Base-by-base conservation (phyloP, 2,888 invertebrate genomes). In the Uropetala carovei region DNA sequence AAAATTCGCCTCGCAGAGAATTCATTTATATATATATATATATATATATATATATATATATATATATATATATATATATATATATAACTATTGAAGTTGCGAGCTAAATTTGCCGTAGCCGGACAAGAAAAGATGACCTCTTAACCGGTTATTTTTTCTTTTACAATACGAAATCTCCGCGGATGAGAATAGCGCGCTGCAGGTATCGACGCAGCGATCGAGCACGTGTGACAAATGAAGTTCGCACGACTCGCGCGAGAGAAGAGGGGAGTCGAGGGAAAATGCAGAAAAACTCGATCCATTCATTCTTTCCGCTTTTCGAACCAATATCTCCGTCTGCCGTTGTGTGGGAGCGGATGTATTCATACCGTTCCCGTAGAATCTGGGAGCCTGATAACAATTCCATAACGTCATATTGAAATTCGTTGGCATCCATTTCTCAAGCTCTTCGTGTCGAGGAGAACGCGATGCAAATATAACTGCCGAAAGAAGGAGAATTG, bases 391-490 rank as follows among this genome's bases (percentile, higher is more conserved):
- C 64, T 64, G 64, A 64, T 64, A 64, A 68, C 68, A 68, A 68
- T 68, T 68, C 68, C 68, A 22, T 68, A n/a, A 64, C 64, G 64
- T 64, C 64, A 64, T 64, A 64, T 64, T 14, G 64, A 64, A 64
- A 64, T 64, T 64, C 64, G 18, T 16, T 68, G 10, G 68, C n/a
- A n/a, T 13, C 68, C 68, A 11, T n/a, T 68, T 22, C 68, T 8
- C 22, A 18, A 8, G 18, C n/a, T 68, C 22, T 64, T n/a, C 43
- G 43, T 43, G 43, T 43, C 43, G 43, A 43, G 43, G 5, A 43
- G 43, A n/a, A 68, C 68, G 68, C 68, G 16, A n/a, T 0, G 16
- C 64, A n/a, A 68, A 68, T 68, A 68, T 68, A n/a, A 68, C 68
- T 18, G 18, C 68, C 9, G 7, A 22, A 11, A 68, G 68, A 64